Evolutionary conservation across 2,797 vertebrate genomes (phyloP), one percentile per base, ranked within the genome.

Genomic region (Philypnodon macrostomus): DNA sequence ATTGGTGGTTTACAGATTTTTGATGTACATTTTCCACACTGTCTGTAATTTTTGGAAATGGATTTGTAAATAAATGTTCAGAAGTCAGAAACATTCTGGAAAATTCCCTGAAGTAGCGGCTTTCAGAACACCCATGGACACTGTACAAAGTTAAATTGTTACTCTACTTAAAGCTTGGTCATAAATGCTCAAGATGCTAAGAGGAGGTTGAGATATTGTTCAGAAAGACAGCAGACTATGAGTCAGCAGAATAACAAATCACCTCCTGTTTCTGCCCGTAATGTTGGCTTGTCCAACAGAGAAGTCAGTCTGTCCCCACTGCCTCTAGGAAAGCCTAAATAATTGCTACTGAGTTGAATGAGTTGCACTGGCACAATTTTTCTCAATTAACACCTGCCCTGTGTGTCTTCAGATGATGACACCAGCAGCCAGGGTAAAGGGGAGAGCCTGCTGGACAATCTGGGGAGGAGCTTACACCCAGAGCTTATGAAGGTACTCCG

Each of bases 401-500:
- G 5, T 2, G 6, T 44, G 26, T 81, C 49, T 42, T 58, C 76
- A 98, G 96, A 98, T 70, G 96, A 98, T 42, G 95, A 97, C 70
- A 87, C 80, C 0, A 62, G 77, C 80, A 91, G 86, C 32, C 94
- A 94, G 75, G 95, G 94, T 8, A 99, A 95, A 88, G 81, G 92
- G 0, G 96, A 99, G 70, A 92, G 89, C 73, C 90, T 93, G 70
- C 79, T 92, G 81, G 95, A 97, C 71, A 94, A 91, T 66, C 87
- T 93, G 75, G 95, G 96, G 69, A 91, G 93, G 51, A 96, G 92
- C 81, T 89, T 99, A 80, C 94, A 97, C 46, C 94, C 92, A 0
- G 96, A 99, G 81, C 90, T 98, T 17, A 90, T 93, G 81, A 99
- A 98, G 96, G 97, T 98, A 92, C 17, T 1, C 48, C 55, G 13